Evolutionary conservation across 2,113 vertebrate genomes (phyloP).

Genomic region (Falco punctatus): DNA sequence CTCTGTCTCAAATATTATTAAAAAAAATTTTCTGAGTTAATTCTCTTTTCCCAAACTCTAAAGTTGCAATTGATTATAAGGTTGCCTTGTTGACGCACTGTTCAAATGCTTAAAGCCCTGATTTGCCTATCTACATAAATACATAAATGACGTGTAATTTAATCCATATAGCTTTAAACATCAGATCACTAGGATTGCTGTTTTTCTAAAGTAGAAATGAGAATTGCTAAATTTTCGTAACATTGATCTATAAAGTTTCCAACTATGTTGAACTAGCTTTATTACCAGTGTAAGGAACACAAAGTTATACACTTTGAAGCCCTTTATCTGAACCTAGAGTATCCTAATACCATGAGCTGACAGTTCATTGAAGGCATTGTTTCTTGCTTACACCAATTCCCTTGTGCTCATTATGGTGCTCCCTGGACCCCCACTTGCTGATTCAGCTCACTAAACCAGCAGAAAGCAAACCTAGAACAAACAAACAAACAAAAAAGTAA

Average conservation of each 20-base stretch:
- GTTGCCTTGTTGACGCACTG: not conserved
- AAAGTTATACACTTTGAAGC: not conserved
- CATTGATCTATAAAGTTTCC: not conserved
- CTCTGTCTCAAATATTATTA: not conserved
- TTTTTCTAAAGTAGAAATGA: not conserved
- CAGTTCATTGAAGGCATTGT: not conserved
- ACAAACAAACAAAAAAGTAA: fast-evolving
- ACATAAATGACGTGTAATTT: not conserved
- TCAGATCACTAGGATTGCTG: not conserved
- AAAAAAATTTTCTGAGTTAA: not conserved
- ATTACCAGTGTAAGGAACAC: not conserved
- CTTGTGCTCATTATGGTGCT: not conserved
- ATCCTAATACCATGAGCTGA: not conserved
- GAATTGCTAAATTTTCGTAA: not conserved
- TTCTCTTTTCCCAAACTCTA: not conserved
- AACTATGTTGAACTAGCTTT: not conserved
- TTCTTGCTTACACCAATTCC: not conserved
- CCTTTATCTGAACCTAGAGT: not conserved
- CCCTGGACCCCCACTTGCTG: not conserved
- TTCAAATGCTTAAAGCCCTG: not conserved
- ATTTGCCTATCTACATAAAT: not conserved
- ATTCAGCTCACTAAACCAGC: not conserved
- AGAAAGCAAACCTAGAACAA: not conserved
- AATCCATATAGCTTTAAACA: not conserved
- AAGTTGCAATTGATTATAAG: not conserved